phyloP scores from a whole-genome alignment of 1,140 invertebrate genomes.

The Manduca sexta region DNA sequence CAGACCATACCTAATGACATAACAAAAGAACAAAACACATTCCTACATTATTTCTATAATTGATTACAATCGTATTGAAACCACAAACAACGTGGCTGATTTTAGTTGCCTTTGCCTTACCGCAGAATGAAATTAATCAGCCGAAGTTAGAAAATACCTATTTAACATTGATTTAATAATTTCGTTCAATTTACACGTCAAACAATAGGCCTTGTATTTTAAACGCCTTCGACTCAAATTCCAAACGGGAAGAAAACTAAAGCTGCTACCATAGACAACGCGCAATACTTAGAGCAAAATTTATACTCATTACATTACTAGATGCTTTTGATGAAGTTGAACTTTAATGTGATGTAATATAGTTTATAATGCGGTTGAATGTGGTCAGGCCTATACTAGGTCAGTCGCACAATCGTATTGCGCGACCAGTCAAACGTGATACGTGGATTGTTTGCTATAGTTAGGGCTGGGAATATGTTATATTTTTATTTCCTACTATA shows the following conservation, averaged over 20 bases:
- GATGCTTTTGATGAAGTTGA: neutral
- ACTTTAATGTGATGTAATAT: neutral
- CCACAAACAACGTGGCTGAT: too few species aligned
- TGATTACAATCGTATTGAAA: too few species aligned
- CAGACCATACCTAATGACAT: too few species aligned
- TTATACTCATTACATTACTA: slow-evolving; percentile 5
- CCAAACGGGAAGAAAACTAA: slow-evolving; percentile 8
- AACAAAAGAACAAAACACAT: too few species aligned
- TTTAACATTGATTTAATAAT: too few species aligned
- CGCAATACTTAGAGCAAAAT: slow-evolving; percentile 4
- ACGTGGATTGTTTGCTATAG: neutral
- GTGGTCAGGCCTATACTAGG: neutral
- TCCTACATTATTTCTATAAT: too few species aligned
- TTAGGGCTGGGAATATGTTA: neutral
- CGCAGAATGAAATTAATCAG: neutral
- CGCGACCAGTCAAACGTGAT: neutral
- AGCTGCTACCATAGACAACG: neutral
- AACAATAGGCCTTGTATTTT: too few species aligned
- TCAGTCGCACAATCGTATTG: slow-evolving; percentile 4
- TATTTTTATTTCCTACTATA: too few species aligned
- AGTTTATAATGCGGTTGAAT: neutral
- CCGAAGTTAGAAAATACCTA: too few species aligned
- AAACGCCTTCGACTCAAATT: too few species aligned
- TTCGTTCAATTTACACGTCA: too few species aligned
- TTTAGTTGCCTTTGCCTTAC: slow-evolving; percentile 1